Base-by-base conservation (phyloP, 2,113 vertebrate species). In the Glaucidium brasilianum region DNA sequence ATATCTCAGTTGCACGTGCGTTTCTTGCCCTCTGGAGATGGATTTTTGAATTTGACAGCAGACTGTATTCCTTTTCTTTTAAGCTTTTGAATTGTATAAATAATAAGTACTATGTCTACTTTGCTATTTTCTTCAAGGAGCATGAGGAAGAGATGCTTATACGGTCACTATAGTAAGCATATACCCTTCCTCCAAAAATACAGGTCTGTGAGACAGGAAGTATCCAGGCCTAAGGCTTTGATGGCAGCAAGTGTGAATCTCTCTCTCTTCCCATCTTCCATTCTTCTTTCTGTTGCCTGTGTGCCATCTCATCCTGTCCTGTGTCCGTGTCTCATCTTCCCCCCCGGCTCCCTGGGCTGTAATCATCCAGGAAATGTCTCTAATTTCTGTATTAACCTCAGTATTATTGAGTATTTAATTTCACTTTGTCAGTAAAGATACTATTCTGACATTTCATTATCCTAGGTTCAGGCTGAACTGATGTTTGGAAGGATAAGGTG, bases 251-350 rank as follows among this genome's bases (percentile, higher is more conserved):
- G 9, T 3, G 5, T 23, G 45, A 92, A 84, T 50, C 50, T 41
- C 23, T 41, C 62, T 75, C 35, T 80, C 27, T 83, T 83, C 63
- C 30, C 5, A 4, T 63, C 17, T 79, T 60, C 53, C 50, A 12
- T 76, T 85, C 37, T 3, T 50, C 21, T 52, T 84, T n/a, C 29
- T 75, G n/a, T 43, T 72, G 41, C 34, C 35, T 45, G 5, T 39
- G 18, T 58, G 49, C n/a, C 20, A 30, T 63, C 63, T 75, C 0
- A 0, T 69, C 11, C 62, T 7, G 5, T 15, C 20, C 18, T 39
- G 39, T 39, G 43, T 45, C 43, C 15, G 15, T 39, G 39, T n/a
- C n/a, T n/a, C n/a, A n/a, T n/a, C n/a, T n/a, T n/a, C n/a, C n/a
- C n/a, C n/a, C n/a, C n/a, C n/a, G n/a, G n/a, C n/a, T n/a, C n/a